Conservation (phyloP, 2,888 invertebrate species). For the Drosophila paramelanica region DNA sequence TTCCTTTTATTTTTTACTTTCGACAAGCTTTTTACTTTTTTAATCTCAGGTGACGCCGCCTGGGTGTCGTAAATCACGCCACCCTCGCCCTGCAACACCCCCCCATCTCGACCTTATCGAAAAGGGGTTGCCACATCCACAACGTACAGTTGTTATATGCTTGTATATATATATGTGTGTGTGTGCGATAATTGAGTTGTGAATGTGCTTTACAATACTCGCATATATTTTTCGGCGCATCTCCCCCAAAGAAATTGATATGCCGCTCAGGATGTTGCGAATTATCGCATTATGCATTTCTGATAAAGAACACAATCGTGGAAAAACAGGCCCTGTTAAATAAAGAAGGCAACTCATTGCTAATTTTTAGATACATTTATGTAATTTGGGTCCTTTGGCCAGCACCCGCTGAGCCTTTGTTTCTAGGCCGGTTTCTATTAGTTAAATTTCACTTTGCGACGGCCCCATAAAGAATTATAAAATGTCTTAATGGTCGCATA, state of each 20-base stretch:
- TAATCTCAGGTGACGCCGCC: slow-evolving; percentile 85
- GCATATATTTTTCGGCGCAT: slow-evolving; percentile 22
- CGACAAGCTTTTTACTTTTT: slow-evolving; percentile 82
- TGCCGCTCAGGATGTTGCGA: slow-evolving; percentile 72
- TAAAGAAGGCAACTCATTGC: slow-evolving; percentile 25
- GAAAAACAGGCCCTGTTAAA: background rate
- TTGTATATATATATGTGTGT: slow-evolving; percentile 34
- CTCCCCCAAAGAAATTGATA: slow-evolving; percentile 72
- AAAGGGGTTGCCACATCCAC: slow-evolving; percentile 55
- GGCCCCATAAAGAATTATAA: slow-evolving; percentile 77
- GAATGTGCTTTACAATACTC: slow-evolving; percentile 60
- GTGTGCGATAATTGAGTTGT: slow-evolving; percentile 80
- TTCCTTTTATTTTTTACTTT: slow-evolving; percentile 66
- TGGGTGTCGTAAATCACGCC: slow-evolving; percentile 84
- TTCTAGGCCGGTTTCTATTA: slow-evolving; percentile 64
- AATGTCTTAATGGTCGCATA: slow-evolving; percentile 78
- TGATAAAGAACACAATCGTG: slow-evolving; percentile 52
- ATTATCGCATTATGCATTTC: slow-evolving; percentile 68
- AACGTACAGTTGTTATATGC: slow-evolving; percentile 2
- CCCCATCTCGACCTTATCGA: slow-evolving; percentile 10
- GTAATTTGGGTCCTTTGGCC: slow-evolving; percentile 7
- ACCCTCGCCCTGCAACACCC: slow-evolving; percentile 40
- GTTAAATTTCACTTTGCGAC: slow-evolving; percentile 58
- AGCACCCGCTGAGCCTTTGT: slow-evolving; percentile 24
- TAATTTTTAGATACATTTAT: slow-evolving; percentile 49